Evolutionary conservation across 2,888 invertebrate species (phyloP), one percentile per base, ranked within the genome.

Genomic region (Deilephila porcellus): DNA sequence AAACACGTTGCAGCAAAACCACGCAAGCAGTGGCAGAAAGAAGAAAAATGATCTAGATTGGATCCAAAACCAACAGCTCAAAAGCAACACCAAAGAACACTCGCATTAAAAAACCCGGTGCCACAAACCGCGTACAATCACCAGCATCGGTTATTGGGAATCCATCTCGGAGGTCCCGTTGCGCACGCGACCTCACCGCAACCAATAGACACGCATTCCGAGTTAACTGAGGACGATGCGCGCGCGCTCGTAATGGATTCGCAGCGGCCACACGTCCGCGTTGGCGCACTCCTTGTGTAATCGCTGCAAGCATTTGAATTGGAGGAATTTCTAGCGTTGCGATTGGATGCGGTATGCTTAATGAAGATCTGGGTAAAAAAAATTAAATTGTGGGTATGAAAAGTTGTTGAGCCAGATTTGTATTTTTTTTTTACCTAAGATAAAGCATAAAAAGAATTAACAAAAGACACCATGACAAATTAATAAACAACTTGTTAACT

Each of bases 161-260:
- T 82, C 79, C 76, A 81, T 83, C 80, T 79, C 78, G 76, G 81
- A 79, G 80, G 83, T 91, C 85, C 92, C 91, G 91, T 92, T 92
- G 89, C 85, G 87, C 90, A 88, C 87, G 89, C 86, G 89, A 88
- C 88, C 88, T 86, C 81, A 79, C 82, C 80, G 85, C 86, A 86
- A 86, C 67, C 34, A 88, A 87, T 85, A 67, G 67, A 52, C 83
- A 86, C 86, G 87, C 90, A 91, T 90, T 90, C 91, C 88, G 76
- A 78, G 75, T 81, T 84, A 83, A 80, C 84, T 80, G 82, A 82
- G 86, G 86, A 88, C 83, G 82, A 82, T 81, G 87, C 84, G 67
- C 73, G 73, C 63, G 77, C 74, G 74, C 74, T 56, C 75, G 77
- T 80, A 83, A 82, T 81, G 79, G 79, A 84, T 85, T 84, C 79